Percentiles rank a stretch among this genome's conserved stretches.
phyloP scores from a whole-genome alignment of 2,797 vertebrate genomes.

The Potorous gilbertii region DNA sequence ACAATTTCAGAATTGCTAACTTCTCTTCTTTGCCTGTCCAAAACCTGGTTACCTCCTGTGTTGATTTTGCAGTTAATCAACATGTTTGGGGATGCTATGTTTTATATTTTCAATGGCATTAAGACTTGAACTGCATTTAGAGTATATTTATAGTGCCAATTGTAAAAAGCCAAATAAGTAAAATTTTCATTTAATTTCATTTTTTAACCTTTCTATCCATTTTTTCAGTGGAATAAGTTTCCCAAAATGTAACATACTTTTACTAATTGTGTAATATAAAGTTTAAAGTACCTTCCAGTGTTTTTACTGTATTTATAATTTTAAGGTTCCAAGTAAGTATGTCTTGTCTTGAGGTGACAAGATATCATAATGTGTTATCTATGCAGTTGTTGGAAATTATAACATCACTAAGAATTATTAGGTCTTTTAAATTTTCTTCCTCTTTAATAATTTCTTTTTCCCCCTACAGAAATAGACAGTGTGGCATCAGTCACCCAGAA shows the following conservation, averaged over 20 bases:
- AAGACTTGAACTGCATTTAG: conserved; percentile 13
- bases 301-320: not conserved
- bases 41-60: too few species aligned
- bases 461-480: not conserved
- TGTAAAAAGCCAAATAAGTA: not conserved
- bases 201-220: conserved; percentile 25
- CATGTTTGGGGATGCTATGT: not conserved
- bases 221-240: conserved; percentile 20
- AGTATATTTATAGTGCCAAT: not conserved
- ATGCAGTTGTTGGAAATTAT: not conserved
- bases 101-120: conserved; percentile 13
- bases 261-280: not conserved
- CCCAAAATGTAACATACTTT: conserved; percentile 27
- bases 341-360: conserved; percentile 40
- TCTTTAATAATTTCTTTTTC: conserved; percentile 56
- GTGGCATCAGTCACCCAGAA: not conserved
- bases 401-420: conserved; percentile 30
- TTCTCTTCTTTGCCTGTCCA: not conserved
- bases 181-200: not conserved
- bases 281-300: conserved; percentile 8
- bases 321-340: conserved; percentile 34
- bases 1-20: not conserved
- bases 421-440: conserved; percentile 51
- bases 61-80: not conserved
- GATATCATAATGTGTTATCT: conserved; percentile 46